A percentile compares a stretch with the other conserved stretches of the same genome.
These are phyloP conservation scores for Hypomesus transpacificus DNA, from an alignment of 2,113 vertebrate species.

Conservation along the genomic window DNA sequence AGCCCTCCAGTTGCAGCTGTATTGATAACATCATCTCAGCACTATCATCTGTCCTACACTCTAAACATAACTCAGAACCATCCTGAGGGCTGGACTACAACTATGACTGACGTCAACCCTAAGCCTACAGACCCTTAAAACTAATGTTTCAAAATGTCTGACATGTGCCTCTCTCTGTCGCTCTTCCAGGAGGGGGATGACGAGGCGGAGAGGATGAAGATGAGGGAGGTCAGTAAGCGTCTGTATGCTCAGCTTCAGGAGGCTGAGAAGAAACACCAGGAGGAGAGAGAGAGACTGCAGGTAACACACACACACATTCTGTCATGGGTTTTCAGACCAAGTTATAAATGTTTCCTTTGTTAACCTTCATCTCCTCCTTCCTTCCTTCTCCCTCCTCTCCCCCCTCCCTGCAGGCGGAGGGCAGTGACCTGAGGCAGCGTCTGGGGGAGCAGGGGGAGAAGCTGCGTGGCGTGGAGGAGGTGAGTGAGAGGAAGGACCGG, in stretches of 20 bases:
- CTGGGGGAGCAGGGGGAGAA: slow-evolving; percentile 66
- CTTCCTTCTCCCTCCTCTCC: background rate
- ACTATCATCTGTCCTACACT: background rate
- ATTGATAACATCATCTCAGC: background rate
- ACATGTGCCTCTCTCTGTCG: background rate
- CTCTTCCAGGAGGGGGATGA: slow-evolving; percentile 61
- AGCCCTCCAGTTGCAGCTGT: background rate
- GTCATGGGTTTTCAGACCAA: no score
- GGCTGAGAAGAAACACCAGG: slow-evolving; percentile 76
- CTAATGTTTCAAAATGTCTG: background rate
- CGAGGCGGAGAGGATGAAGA: slow-evolving; percentile 72
- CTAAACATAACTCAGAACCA: no score
- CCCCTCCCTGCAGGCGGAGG: slow-evolving; percentile 67
- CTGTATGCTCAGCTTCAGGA: slow-evolving; percentile 79
- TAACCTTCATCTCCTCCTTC: no score
- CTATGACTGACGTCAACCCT: no score
- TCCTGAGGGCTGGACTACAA: no score
- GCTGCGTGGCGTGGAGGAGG: slow-evolving; percentile 66
- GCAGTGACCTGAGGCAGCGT: slow-evolving; percentile 71
- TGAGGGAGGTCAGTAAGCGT: slow-evolving; percentile 77
- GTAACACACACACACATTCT: slow-evolving; percentile 53
- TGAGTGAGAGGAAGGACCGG: slow-evolving; percentile 64
- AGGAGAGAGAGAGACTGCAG: slow-evolving; percentile 79
- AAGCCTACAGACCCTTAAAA: no score
- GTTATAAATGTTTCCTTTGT: no score